Base-by-base conservation (phyloP, 1,140 invertebrate genomes). In the Atta colombica region DNA sequence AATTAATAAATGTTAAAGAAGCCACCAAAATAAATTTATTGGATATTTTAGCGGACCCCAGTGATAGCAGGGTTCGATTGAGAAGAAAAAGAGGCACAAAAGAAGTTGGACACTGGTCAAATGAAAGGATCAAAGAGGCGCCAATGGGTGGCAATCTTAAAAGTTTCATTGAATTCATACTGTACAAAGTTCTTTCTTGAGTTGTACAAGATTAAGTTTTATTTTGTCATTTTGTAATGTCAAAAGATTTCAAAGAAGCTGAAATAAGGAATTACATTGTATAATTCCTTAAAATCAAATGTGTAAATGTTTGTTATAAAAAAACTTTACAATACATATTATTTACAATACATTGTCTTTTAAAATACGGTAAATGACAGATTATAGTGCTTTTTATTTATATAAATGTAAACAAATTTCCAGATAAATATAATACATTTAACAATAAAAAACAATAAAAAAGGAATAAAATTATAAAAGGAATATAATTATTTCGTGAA, bases 91-190 rank as follows among this genome's bases (percentile, higher is more conserved):
- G 74, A 87, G 77, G 53, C n/a, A 77, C 10, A 14, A 77, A 69
- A 58, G 68, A 82, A 10, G 28, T 81, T 7, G 82, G 60, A 49
- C 71, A 71, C 45, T 93, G 91, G 91, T 91, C 87, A 4, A 88
- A 92, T 28, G 89, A 91, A 85, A 88, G 89, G 68, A 75, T 91
- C 18, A 88, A 61, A 5, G 65, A 75, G 28, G 25, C 74, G 12
- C 28, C 63, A 4, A 72, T 87, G 39, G 89, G 91, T 61, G 87
- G 85, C 39, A 49, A 78, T 65, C 53, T 93, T 81, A 84, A 82
- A 49, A 93, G 85, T 82, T 25, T 90, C 49, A 92, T 88, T 35
- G 82, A 85, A 49, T 66, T 85, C 39, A 78, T 31, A 66, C 10
- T 85, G 28, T 85, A 85, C 16, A 78, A 85, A 78, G 8, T 78